These are phyloP conservation scores for Tetanocera ferruginea DNA, from an alignment of 2,888 invertebrate species.

Conservation along the genomic window DNA sequence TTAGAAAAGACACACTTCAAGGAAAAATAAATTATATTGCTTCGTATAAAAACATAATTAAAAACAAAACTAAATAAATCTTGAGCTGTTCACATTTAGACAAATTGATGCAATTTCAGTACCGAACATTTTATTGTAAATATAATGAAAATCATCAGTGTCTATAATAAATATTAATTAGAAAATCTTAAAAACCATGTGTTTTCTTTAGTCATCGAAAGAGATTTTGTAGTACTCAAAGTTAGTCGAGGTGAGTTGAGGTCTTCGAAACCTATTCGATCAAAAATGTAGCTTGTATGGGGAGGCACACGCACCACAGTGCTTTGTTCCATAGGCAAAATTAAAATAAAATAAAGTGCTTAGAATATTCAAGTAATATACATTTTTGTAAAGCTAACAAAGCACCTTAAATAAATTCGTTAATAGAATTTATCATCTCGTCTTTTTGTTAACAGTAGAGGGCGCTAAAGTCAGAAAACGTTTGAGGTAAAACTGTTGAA, in stretches of 20 bases:
- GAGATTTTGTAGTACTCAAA: background rate
- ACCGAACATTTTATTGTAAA: slow-evolving; percentile 23
- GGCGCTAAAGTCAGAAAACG: no score
- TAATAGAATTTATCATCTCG: no score
- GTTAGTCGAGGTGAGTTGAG: background rate
- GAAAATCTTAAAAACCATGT: background rate
- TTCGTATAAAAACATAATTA: background rate
- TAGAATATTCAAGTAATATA: no score
- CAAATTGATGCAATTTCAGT: slow-evolving; percentile 9
- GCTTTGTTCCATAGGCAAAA: background rate
- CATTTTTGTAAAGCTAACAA: no score
- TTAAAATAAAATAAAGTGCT: no score
- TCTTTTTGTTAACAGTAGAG: no score
- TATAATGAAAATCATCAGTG: slow-evolving; percentile 20
- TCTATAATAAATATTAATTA: slow-evolving; percentile 23
- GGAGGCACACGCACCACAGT: background rate
- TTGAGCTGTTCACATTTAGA: background rate
- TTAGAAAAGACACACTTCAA: background rate
- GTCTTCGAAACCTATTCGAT: no score
- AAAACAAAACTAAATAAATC: background rate
- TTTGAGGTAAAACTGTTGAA: no score
- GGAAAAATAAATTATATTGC: background rate
- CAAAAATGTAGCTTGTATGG: no score
- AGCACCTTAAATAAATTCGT: no score
- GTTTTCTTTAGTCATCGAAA: background rate